Conservation (phyloP, 2,888 invertebrate species). For the Epirrhoe alternata region DNA sequence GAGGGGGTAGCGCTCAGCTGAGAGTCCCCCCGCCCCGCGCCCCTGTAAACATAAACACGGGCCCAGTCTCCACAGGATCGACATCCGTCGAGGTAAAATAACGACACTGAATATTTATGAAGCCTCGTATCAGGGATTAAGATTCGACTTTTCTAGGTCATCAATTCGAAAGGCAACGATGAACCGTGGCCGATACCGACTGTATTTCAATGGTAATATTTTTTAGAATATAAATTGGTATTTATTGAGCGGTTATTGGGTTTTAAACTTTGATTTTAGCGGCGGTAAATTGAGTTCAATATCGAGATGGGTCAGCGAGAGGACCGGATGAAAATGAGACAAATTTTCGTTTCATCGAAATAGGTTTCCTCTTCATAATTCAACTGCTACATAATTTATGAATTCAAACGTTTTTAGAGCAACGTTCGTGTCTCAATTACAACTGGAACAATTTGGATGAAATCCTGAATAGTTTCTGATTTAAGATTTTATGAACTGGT, state of each 20-base stretch:
- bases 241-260: constrained; percentile 26
- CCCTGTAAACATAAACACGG: constrained; percentile 83
- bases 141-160: constrained; percentile 79
- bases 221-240: constrained; percentile 35
- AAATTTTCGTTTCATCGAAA: not conserved
- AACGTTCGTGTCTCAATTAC: not conserved
- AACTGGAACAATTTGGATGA: not conserved
- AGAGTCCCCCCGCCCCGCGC: constrained; percentile 55
- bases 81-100: constrained; percentile 81
- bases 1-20: constrained; percentile 72
- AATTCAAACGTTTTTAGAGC: not conserved
- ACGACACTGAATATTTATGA: constrained; percentile 83
- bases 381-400: not conserved
- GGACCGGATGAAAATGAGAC: constrained; percentile 8
- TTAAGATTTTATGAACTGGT: not conserved
- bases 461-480: not conserved
- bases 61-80: constrained; percentile 67
- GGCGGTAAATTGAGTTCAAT: constrained; percentile 19
- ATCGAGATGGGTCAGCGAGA: not conserved
- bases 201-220: constrained; percentile 26
- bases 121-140: constrained; percentile 77
- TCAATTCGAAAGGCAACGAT: constrained; percentile 53
- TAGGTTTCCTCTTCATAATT: not conserved
- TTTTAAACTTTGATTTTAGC: constrained; percentile 23
- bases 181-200: constrained; percentile 28